Evolutionary conservation across 1,140 invertebrate genomes (phyloP), one percentile per base, ranked within the genome.

Genomic region (Drosophila asahinai): DNA sequence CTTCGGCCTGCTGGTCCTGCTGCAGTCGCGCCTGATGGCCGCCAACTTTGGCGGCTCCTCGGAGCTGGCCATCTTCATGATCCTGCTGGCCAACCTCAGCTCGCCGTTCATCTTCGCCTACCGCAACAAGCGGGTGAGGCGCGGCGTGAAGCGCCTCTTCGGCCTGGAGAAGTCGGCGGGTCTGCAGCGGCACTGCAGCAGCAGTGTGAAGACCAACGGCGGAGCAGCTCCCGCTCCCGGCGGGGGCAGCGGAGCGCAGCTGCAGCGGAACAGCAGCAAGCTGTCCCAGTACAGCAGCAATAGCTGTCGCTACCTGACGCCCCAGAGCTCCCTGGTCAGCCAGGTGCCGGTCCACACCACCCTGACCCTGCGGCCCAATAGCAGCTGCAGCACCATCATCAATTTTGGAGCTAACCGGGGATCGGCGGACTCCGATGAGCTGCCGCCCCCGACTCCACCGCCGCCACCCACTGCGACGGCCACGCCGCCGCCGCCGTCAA

Each of bases 61-160:
- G 5, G 66, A 93, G 62, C 80, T 95, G 7, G 94, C 95, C 12
- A 92, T 97, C 38, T 94, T 96, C 45, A 94, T 96, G 77, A 93
- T 97, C 15, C 93, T 96, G 15, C 91, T 96, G 30, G 95, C 95
- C 19, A 95, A 96, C 17, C 94, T 96, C 27, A 94, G 95, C 2
- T 97, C 96, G 14, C 96, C 97, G 0, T 95, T 97, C 87, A 93
- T 97, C 25, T 97, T 97, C 91, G 96, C 96, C 11, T 96, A 97
- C 83, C 94, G 97, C 7, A 97, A 96, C 36, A 95, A 96, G 25
- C 94, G 96, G 2, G 95, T 97, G 12, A 95, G 97, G 76, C 94
- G 96, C 7, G 96, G 97, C 78, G 94, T 95, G 3, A 93, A 94
- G 42, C 94, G 95, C 60, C 93, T 96, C 74, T 94, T 95, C 65